These are phyloP conservation scores for Raja brachyura DNA, from an alignment of 2,113 vertebrate species.

Conservation along the genomic window DNA sequence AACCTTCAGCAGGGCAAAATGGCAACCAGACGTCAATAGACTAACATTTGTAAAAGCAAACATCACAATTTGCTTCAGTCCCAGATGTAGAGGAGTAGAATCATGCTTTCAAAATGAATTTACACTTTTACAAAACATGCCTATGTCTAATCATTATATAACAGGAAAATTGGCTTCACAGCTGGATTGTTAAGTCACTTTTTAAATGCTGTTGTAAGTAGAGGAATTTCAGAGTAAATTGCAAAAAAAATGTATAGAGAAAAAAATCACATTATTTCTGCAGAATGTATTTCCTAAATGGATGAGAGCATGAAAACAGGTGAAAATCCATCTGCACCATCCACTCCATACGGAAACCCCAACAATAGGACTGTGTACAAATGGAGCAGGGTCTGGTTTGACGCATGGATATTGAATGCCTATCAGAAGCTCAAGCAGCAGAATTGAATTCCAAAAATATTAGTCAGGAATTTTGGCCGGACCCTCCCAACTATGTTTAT, in stretches of 20 bases:
- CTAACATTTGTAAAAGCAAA: neutral
- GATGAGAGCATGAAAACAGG: neutral
- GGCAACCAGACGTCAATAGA: neutral
- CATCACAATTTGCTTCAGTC: neutral
- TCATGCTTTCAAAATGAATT: neutral
- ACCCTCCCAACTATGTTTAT: neutral
- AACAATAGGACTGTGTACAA: neutral
- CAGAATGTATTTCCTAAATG: neutral
- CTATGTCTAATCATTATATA: neutral
- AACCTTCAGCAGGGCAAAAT: neutral
- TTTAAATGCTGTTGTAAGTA: neutral
- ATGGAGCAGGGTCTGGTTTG: neutral
- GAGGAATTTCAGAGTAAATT: neutral
- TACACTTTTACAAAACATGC: neutral
- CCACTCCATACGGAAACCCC: neutral
- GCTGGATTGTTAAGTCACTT: no score
- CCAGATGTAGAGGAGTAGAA: neutral
- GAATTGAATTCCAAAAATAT: neutral
- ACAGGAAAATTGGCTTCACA: neutral
- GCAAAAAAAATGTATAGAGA: neutral
- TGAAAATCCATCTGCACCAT: neutral
- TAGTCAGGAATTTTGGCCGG: neutral
- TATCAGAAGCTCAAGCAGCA: no score
- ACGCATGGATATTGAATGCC: neutral
- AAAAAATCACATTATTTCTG: neutral